A percentile compares a stretch with the other conserved stretches of the same genome.
Evolutionary conservation across 2,797 vertebrate species (phyloP).

Genomic region (Microtus obscurus): DNA sequence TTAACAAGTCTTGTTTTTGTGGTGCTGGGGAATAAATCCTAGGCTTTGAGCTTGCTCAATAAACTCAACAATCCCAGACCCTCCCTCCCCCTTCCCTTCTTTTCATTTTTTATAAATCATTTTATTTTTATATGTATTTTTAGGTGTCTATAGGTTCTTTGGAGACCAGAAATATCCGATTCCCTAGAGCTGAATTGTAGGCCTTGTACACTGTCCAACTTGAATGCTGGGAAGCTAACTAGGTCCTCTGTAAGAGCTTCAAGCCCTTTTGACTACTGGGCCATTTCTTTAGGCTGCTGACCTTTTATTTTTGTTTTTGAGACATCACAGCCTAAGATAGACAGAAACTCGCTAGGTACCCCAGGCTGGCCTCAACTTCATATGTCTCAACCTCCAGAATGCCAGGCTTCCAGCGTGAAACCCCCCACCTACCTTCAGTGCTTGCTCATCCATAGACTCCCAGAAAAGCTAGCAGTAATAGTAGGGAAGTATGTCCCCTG

Average conservation of each 20-base stretch:
- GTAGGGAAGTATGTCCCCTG: background rate
- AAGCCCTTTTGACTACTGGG: too few relatives aligned
- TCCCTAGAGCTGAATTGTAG: background rate
- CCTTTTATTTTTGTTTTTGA: background rate
- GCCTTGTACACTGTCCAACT: background rate
- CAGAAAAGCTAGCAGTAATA: slow-evolving; percentile 12
- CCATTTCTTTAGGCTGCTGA: background rate
- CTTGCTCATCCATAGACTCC: background rate
- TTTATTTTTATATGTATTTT: background rate
- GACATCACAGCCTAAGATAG: background rate
- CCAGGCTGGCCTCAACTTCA: background rate
- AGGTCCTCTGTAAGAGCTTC: background rate
- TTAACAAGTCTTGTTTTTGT: background rate
- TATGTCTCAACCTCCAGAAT: background rate
- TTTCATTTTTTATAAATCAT: background rate
- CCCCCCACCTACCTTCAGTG: too few relatives aligned
- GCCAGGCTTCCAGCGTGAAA: background rate
- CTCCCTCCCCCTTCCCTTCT: background rate
- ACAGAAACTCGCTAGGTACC: background rate
- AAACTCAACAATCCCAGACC: background rate
- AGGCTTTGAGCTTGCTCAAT: background rate
- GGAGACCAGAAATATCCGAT: background rate
- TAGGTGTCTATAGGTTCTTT: too few relatives aligned
- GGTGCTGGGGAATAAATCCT: background rate
- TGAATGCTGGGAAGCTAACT: background rate